A percentile compares a stretch with the other conserved stretches of the same genome.
phyloP scores from a whole-genome alignment of 2,888 invertebrate genomes.

The Dasypogon diadema region DNA sequence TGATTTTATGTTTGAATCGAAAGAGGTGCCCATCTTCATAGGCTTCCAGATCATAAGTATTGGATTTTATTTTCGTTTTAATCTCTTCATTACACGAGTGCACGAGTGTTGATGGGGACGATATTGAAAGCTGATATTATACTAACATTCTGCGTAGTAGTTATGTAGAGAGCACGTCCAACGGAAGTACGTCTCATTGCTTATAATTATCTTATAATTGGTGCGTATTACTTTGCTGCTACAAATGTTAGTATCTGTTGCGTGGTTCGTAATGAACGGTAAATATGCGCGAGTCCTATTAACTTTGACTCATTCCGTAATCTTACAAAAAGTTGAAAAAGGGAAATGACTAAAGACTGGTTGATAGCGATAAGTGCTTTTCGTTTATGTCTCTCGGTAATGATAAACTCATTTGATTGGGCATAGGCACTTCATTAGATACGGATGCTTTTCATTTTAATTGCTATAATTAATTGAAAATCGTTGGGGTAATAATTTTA shows the following conservation, averaged over 20 bases:
- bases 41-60: constrained; percentile 35
- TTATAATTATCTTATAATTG: constrained; percentile 30
- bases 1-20: constrained; percentile 26
- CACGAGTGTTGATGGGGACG: constrained; percentile 15
- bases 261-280: too few relatives aligned
- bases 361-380: too few relatives aligned
- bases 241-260: background rate
- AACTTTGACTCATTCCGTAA: too few relatives aligned
- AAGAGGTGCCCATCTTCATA: constrained; percentile 40
- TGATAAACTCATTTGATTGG: too few relatives aligned
- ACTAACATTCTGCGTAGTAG: constrained; percentile 6
- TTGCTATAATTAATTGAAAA: too few relatives aligned
- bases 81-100: constrained; percentile 48
- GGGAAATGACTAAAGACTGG: too few relatives aligned
- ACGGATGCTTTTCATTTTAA: too few relatives aligned
- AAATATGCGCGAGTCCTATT: too few relatives aligned
- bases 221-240: constrained; percentile 6
- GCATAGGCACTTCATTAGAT: too few relatives aligned
- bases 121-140: background rate
- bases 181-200: constrained; percentile 22
- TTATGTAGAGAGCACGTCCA: background rate
- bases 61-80: constrained; percentile 49
- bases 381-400: too few relatives aligned
- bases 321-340: too few relatives aligned
- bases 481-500: too few relatives aligned